phyloP scores from a whole-genome alignment of 1,140 invertebrate species.

The Ptiloglossa arizonensis region DNA sequence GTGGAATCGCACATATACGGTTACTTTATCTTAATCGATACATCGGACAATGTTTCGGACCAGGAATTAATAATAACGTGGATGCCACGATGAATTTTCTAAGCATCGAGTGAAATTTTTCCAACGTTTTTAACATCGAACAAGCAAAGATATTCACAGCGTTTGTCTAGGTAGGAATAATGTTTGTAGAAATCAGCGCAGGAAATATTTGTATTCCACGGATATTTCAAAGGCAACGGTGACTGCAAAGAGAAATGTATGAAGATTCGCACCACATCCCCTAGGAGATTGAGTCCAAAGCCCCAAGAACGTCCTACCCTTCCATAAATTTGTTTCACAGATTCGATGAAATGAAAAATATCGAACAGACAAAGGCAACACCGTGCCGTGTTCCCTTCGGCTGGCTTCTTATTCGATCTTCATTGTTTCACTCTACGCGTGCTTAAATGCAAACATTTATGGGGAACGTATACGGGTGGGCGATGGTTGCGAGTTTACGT shows the following conservation, averaged over 20 bases:
- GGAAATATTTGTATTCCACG: background rate
- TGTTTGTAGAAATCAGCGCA: slow-evolving; percentile 19
- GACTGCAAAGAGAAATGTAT: slow-evolving; percentile 17
- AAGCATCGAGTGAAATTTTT: no score
- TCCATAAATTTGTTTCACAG: background rate
- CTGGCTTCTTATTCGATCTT: background rate
- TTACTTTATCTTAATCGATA: no score
- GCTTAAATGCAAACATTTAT: background rate
- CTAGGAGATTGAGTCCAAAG: slow-evolving; percentile 10
- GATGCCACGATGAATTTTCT: no score
- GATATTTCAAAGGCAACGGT: slow-evolving; percentile 23
- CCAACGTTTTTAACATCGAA: background rate
- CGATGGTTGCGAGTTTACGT: background rate
- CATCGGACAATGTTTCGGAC: no score
- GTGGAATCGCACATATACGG: no score
- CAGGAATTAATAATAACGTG: no score
- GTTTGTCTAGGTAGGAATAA: background rate
- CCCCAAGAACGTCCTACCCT: background rate
- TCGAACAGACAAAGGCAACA: background rate
- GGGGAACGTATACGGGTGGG: background rate
- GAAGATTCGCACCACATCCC: slow-evolving; percentile 11
- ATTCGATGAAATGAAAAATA: slow-evolving; percentile 15
- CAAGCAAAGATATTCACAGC: no score
- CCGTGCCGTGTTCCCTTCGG: background rate
- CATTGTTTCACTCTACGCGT: background rate